Base-by-base conservation (phyloP, 2,888 invertebrate genomes). In the Cataglyphis rosenhaueri region DNA sequence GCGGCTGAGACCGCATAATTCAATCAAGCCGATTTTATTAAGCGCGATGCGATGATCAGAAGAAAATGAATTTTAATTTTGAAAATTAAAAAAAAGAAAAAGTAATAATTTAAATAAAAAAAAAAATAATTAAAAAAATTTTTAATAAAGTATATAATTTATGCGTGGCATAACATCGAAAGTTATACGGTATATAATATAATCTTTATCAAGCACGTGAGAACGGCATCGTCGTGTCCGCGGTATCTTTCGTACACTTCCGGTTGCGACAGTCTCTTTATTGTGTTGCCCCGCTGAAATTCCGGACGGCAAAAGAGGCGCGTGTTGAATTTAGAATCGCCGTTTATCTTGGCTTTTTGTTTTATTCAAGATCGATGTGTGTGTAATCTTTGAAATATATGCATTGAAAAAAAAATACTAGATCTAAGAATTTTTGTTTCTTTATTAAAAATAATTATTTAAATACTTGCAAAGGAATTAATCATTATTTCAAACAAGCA, bases 231-330 rank as follows among this genome's bases (percentile, higher is more conserved):
- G 62, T 79, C 68, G 65, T 55, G 64, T 68, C 57, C 82, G 71
- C n/a, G 62, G 71, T 88, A 86, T 87, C 88, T 88, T 86, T 55
- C 38, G 70, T 59, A 81, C 59, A 74, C 81, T 88, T 87, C 87
- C 87, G 82, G 86, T 88, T 82, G 70, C 84, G 87, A 87, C 84
- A 81, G 59, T 76, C 68, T 52, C 59, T 75, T 83, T 29, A 70
- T 81, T 32, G 74, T 83, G 65, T n/a, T 48, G 25, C 57, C 71
- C 35, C 21, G 15, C 64, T 52, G 61, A 81, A 84, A 25, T 81
- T 82, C 74, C 55, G 66, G 15, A 32, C 35, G 62, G 15, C 32
- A 38, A 41, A 32, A 62, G 57, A 59, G 12, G n/a, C 32, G 15
- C 10, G 32, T 12, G 21, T 32, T 32, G 32, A 59, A 44, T 38